Conservation (phyloP, 2,113 vertebrate species). For the Cranoglanis bouderius region DNA sequence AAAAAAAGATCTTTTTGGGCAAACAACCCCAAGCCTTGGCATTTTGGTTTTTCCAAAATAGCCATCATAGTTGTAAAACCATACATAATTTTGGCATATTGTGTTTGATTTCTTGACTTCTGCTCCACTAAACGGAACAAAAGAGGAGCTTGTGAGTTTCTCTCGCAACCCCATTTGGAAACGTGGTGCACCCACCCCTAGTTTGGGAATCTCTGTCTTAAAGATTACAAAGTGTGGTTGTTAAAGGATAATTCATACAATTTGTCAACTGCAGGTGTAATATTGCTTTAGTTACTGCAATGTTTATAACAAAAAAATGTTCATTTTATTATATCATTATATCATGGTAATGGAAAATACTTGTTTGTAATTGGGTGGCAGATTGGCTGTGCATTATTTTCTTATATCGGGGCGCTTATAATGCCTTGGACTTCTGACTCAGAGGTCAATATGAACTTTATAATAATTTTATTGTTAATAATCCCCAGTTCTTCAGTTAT, state of each 20-base stretch:
- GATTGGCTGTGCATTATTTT: neutral
- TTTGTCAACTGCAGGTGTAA: neutral
- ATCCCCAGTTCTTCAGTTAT: neutral
- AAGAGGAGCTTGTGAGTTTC: neutral
- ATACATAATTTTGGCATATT: neutral
- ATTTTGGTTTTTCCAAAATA: neutral
- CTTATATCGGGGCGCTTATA: neutral
- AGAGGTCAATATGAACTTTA: neutral
- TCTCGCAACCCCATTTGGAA: neutral
- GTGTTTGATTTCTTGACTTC: neutral
- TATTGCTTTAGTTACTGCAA: neutral
- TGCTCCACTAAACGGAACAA: neutral
- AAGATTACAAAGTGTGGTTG: neutral
- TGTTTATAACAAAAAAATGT: neutral
- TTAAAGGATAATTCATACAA: conserved; percentile 2
- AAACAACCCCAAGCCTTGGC: neutral
- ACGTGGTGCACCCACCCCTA: neutral
- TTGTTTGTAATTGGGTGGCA: neutral
- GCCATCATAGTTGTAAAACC: neutral
- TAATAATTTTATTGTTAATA: neutral
- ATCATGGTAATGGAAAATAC: neutral
- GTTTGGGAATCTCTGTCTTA: neutral
- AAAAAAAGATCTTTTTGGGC: neutral
- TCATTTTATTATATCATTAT: neutral
- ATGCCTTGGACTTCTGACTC: no score